Evolutionary conservation across 2,797 vertebrate genomes (phyloP).

Genomic region (Masticophis lateralis): DNA sequence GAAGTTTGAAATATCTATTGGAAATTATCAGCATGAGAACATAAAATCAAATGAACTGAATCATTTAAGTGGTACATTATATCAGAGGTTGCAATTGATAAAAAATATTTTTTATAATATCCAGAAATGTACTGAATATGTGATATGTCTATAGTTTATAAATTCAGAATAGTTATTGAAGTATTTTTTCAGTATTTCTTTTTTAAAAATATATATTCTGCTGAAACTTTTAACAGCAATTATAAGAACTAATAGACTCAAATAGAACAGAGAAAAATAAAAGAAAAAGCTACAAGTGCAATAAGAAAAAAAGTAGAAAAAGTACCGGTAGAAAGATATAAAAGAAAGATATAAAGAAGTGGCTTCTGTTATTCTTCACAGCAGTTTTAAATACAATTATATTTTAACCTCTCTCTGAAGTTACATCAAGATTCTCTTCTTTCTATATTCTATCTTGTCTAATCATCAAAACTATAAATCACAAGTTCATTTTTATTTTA

Average conservation of each 20-base stretch:
- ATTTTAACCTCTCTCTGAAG: not conserved
- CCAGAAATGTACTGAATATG: not conserved
- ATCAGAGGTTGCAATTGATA: not conserved
- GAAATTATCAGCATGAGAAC: not conserved
- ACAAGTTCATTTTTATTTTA: not conserved
- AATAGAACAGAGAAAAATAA: not conserved
- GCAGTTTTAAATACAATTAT: not conserved
- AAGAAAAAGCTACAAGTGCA: not conserved
- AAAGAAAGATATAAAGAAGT: not conserved
- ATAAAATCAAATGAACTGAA: not conserved
- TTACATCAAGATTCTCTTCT: not conserved
- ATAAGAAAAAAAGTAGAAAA: not conserved
- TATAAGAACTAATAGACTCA: not conserved
- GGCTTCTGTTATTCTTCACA: not conserved
- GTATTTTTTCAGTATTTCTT: not conserved
- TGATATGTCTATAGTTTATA: not conserved
- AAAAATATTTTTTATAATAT: slow-evolving; percentile 15
- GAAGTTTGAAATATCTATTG: not conserved
- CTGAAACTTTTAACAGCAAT: no score
- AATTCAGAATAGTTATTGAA: not conserved
- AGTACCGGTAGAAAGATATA: not conserved
- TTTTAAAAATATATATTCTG: no score
- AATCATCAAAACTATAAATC: not conserved
- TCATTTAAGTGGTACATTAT: not conserved
- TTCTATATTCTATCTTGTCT: not conserved